Conservation (phyloP, 2,888 invertebrate genomes). For the Drosophila neotestacea region DNA sequence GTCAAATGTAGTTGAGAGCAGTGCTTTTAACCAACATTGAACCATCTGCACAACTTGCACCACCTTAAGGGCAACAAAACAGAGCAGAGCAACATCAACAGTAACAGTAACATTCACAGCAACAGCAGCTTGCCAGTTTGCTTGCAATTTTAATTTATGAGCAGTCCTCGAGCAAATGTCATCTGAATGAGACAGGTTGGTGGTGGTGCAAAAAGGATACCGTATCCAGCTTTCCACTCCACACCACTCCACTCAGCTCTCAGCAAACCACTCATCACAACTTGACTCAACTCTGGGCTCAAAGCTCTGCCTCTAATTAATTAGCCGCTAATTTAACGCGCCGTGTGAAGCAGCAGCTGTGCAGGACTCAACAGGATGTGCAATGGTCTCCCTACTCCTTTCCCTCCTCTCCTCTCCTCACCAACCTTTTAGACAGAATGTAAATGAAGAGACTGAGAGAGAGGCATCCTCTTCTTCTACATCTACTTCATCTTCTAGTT, state of each 20-base stretch:
- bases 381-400: conserved; percentile 7
- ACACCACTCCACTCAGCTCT: neutral
- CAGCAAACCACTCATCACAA: neutral
- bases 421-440: neutral
- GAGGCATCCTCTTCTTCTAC: too few relatives aligned
- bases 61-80: neutral
- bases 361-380: conserved; percentile 58
- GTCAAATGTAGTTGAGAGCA: conserved; percentile 37
- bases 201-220: neutral
- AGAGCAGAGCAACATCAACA: neutral
- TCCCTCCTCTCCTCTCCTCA: neutral
- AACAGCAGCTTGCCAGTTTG: conserved; percentile 30
- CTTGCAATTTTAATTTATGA: conserved; percentile 54
- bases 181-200: conserved; percentile 7
- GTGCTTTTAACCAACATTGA: conserved; percentile 9
- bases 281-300: conserved; percentile 32
- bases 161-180: conserved; percentile 47
- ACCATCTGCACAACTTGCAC: neutral
- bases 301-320: conserved; percentile 60
- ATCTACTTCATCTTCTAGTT: neutral
- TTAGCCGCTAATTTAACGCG: conserved; percentile 79
- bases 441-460: neutral
- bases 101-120: neutral
- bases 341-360: conserved; percentile 51
- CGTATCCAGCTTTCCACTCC: conserved; percentile 13